A percentile compares a stretch with the other conserved stretches of the same genome.
Conservation (phyloP, 2,797 vertebrate genomes). For the Acrossocheilus wenchowensis region DNA sequence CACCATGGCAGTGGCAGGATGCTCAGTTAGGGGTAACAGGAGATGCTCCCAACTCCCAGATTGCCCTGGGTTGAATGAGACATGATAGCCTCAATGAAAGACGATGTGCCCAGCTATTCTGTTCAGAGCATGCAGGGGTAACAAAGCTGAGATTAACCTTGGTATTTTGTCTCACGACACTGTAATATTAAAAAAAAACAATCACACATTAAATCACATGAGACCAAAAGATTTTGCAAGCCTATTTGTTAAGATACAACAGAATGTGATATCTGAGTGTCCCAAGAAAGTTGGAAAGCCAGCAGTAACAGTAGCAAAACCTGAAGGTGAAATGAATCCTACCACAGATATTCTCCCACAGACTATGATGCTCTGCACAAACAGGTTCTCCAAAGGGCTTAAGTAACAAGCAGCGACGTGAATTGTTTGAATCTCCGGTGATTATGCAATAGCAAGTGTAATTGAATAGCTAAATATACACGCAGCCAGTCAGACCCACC, state of each 20-base stretch:
- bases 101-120: conserved; percentile 57
- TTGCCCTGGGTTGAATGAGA: conserved; percentile 52
- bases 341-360: conserved; percentile 55
- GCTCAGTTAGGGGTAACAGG: conserved; percentile 53
- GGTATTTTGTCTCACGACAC: conserved; percentile 39
- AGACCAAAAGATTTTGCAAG: conserved; percentile 19
- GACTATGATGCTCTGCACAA: conserved; percentile 64
- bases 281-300: neutral
- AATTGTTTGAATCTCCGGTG: conserved; percentile 68
- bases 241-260: conserved; percentile 6
- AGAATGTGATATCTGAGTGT: conserved; percentile 27
- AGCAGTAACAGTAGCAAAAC: conserved; percentile 21
- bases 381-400: conserved; percentile 66
- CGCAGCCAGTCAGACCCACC: conserved; percentile 65
- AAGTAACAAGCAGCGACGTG: conserved; percentile 72
- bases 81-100: conserved; percentile 57
- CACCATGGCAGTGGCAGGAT: conserved; percentile 46
- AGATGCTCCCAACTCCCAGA: conserved; percentile 50
- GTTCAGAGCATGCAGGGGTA: conserved; percentile 48
- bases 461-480: conserved; percentile 69
- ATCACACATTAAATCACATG: conserved; percentile 18
- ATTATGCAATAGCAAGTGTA: conserved; percentile 74
- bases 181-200: neutral
- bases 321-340: conserved; percentile 52
- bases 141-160: conserved; percentile 58